phyloP scores from a whole-genome alignment of 35 echinoderm and acorn worm species.

The Patiria miniata region DNA sequence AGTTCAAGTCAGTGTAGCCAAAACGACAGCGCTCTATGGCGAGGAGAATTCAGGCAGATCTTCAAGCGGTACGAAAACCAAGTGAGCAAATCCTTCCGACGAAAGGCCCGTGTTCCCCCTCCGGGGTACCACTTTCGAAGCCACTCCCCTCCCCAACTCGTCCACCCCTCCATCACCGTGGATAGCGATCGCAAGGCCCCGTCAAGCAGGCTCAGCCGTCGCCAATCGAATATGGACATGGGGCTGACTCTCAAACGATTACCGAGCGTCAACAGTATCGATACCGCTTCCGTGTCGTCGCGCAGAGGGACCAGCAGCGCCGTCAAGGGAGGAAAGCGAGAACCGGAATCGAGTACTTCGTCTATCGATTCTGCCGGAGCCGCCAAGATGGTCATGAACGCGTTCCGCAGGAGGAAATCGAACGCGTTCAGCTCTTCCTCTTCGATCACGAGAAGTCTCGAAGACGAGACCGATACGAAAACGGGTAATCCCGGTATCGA shows the following conservation, averaged over 20 bases:
- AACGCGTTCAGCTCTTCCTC: neutral
- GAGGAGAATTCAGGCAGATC: conserved; percentile 53
- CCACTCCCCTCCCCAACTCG: neutral
- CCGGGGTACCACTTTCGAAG: neutral
- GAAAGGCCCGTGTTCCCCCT: conserved; percentile 21
- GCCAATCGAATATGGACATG: conserved; percentile 26
- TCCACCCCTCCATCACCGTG: neutral
- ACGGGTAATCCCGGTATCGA: neutral
- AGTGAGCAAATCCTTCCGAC: conserved; percentile 57
- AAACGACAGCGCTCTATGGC: conserved; percentile 5
- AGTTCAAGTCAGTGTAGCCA: neutral
- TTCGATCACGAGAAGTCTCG: neutral
- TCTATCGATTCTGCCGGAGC: conserved; percentile 35
- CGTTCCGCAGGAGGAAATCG: conserved; percentile 44
- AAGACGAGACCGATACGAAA: neutral
- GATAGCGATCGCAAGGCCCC: neutral
- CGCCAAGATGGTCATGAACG: conserved; percentile 40
- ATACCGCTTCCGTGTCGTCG: neutral
- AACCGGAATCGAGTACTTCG: conserved; percentile 33
- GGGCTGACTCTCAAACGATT: neutral
- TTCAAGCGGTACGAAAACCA: conserved; percentile 68
- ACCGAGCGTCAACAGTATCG: conserved; percentile 33
- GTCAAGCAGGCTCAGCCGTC: conserved; percentile 12
- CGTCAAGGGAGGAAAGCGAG: neutral
- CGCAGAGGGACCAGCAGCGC: conserved; percentile 2